A percentile compares a stretch with the other conserved stretches of the same genome.
Evolutionary conservation across 2,797 vertebrate genomes (phyloP).

Genomic region (Delichon dasypus): DNA sequence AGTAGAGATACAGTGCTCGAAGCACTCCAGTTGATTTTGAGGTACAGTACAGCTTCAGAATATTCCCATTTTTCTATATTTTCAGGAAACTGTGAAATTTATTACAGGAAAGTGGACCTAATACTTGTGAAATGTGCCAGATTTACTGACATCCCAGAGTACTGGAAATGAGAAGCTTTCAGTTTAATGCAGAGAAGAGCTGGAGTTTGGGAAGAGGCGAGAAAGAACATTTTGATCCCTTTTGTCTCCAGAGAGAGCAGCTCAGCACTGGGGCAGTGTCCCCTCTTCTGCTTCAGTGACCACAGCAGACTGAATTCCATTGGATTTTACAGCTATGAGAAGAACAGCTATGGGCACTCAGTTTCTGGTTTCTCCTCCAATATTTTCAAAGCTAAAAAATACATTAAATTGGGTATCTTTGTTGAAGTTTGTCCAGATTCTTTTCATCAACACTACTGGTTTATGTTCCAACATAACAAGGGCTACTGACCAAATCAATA

Average conservation of each 20-base stretch:
- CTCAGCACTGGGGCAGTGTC: background rate
- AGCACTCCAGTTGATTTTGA: background rate
- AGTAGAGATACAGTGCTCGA: background rate
- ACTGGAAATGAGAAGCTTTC: background rate
- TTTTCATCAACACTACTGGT: background rate
- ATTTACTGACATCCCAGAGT: background rate
- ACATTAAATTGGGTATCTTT: rapidly evolving
- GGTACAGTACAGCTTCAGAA: background rate
- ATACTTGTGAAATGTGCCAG: background rate
- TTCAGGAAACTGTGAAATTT: background rate
- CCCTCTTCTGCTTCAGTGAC: background rate
- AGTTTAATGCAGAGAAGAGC: background rate
- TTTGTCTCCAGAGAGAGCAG: background rate
- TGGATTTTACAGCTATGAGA: background rate
- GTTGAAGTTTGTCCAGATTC: background rate
- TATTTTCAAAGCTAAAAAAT: background rate
- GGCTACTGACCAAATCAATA: background rate
- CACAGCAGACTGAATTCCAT: background rate
- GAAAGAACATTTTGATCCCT: background rate
- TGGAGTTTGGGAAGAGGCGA: background rate
- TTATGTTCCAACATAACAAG: background rate
- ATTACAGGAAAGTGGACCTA: background rate
- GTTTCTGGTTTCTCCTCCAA: background rate
- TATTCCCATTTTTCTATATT: background rate
- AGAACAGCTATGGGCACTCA: background rate